phyloP scores from a whole-genome alignment of 1,140 invertebrate species.

The Drosophila saltans region DNA sequence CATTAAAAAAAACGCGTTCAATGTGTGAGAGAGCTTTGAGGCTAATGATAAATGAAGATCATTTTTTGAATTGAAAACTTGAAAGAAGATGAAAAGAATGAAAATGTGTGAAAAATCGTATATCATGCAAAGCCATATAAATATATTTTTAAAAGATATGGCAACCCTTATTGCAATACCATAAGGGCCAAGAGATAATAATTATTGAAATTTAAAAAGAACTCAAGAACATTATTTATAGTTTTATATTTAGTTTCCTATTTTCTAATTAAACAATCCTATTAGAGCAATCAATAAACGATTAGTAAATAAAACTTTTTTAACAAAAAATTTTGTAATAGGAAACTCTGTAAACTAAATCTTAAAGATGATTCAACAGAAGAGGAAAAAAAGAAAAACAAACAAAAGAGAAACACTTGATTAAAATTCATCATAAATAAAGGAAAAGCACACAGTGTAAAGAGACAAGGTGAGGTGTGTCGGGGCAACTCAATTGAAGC shows the following conservation, averaged over 20 bases:
- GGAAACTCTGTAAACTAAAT: background rate
- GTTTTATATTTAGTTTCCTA: too few species aligned
- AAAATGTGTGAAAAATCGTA: background rate
- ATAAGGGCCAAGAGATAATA: too few species aligned
- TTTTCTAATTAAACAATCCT: too few species aligned
- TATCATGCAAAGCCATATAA: too few species aligned
- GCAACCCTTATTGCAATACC: too few species aligned
- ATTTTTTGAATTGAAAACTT: background rate
- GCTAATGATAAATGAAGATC: conserved; percentile 13
- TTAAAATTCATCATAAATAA: conserved; percentile 7
- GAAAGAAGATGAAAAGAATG: background rate
- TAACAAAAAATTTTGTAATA: too few species aligned
- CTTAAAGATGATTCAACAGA: background rate
- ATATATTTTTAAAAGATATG: too few species aligned
- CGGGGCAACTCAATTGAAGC: background rate
- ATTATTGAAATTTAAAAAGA: too few species aligned
- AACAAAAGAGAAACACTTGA: background rate
- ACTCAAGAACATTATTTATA: too few species aligned
- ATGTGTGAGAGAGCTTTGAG: background rate
- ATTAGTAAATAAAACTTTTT: background rate
- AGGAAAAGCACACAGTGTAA: background rate
- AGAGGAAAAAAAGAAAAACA: background rate
- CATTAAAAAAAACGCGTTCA: conserved; percentile 10
- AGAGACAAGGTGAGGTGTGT: too few species aligned
- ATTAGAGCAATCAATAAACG: background rate